These are phyloP conservation scores for Mormyrus hasselquistii DNA, from an alignment of 2,797 vertebrate genomes.

Conservation along the genomic window DNA sequence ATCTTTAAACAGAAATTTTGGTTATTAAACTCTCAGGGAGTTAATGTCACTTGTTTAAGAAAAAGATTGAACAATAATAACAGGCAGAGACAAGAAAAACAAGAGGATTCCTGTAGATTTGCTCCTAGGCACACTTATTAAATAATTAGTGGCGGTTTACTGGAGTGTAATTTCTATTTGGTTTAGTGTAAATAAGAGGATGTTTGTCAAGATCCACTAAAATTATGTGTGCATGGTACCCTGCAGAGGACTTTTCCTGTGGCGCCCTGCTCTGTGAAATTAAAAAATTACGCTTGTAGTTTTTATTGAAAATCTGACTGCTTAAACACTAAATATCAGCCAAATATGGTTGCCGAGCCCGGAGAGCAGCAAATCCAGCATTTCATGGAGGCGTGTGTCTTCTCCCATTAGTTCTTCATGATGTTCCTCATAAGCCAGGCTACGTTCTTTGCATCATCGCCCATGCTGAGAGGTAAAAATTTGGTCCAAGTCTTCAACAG, in stretches of 20 bases:
- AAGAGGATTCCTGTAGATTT: not conserved
- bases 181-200: slow-evolving; percentile 12
- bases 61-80: not conserved
- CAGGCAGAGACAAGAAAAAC: not conserved
- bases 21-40: not conserved
- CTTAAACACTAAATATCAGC: not conserved
- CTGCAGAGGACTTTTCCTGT: not conserved
- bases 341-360: not conserved
- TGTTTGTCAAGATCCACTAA: slow-evolving; percentile 5
- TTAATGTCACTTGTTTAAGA: not conserved
- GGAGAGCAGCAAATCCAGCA: not conserved
- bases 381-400: not conserved
- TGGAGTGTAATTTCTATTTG: slow-evolving; percentile 9
- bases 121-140: not conserved
- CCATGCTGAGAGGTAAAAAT: not conserved
- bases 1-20: not conserved
- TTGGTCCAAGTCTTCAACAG: slow-evolving; percentile 7
- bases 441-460: not conserved
- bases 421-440: not conserved
- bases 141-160: slow-evolving; percentile 9
- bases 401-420: not conserved
- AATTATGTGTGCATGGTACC: not conserved
- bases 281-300: not conserved
- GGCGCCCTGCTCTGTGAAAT: not conserved
- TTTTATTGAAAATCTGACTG: slow-evolving; percentile 2